Evolutionary conservation across 1,140 invertebrate genomes (phyloP).

Genomic region (Tetramorium alpestre): DNA sequence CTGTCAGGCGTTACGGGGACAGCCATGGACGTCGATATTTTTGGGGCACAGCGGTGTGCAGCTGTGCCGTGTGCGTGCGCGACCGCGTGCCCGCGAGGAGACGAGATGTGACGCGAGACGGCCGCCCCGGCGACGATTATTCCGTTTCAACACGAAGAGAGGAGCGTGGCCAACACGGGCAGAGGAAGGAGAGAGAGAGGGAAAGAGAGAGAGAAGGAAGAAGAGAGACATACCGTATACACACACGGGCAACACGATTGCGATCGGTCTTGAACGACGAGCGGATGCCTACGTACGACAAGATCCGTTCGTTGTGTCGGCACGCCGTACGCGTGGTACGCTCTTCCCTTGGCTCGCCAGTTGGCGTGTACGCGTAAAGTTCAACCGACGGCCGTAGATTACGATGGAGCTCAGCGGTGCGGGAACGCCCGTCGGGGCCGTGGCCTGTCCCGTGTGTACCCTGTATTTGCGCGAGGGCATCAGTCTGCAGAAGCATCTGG

Average conservation of each 20-base stretch:
- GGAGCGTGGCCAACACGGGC: constrained; percentile 10
- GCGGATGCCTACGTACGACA: background rate
- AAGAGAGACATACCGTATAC: background rate
- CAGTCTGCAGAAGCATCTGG: constrained; percentile 91
- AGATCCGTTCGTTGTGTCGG: background rate
- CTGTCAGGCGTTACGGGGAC: constrained; percentile 67
- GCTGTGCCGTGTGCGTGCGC: constrained; percentile 69
- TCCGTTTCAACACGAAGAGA: constrained; percentile 61
- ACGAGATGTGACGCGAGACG: constrained; percentile 71
- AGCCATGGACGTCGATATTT: constrained; percentile 84
- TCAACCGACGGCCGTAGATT: constrained; percentile 5
- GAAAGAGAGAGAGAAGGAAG: background rate
- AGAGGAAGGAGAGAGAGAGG: background rate
- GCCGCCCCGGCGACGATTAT: constrained; percentile 56
- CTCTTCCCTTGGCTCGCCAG: background rate
- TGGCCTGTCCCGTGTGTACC: constrained; percentile 92
- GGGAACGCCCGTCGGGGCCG: constrained; percentile 73
- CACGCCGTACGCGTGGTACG: background rate
- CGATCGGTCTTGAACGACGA: background rate
- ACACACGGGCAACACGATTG: background rate
- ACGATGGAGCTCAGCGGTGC: constrained; percentile 72
- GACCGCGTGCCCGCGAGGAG: constrained; percentile 78
- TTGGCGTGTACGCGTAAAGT: background rate
- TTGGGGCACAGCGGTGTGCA: constrained; percentile 80
- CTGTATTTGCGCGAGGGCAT: constrained; percentile 93